A percentile compares a stretch with the other conserved stretches of the same genome.
Conservation (phyloP, 1,140 invertebrate species). For the Drosophila leontia region DNA sequence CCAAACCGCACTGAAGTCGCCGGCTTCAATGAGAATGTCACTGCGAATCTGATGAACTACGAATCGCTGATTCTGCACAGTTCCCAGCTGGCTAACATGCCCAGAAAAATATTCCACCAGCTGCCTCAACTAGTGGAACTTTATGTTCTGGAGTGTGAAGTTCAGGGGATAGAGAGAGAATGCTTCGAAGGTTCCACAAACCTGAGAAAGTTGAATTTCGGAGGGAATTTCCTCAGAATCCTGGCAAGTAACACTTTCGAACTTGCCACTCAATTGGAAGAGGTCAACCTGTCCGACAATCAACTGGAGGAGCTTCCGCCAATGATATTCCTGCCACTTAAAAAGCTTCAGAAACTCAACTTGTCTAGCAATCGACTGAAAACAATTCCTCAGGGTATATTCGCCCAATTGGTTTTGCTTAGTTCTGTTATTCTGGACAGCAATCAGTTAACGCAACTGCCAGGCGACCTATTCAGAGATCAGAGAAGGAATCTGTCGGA, state of each 20-base stretch:
- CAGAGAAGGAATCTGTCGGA: slow-evolving; percentile 25
- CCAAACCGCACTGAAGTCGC: slow-evolving; percentile 46
- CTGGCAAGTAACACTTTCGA: slow-evolving; percentile 34
- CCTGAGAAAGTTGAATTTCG: slow-evolving; percentile 45
- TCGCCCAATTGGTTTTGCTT: slow-evolving; percentile 23
- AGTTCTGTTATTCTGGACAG: slow-evolving; percentile 48
- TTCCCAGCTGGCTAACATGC: slow-evolving; percentile 48
- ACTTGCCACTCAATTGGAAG: slow-evolving; percentile 49
- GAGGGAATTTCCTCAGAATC: slow-evolving; percentile 35
- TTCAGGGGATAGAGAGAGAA: slow-evolving; percentile 33
- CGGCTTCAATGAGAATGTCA: slow-evolving; percentile 25
- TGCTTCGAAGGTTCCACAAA: slow-evolving; percentile 47
- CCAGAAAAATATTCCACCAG: slow-evolving; percentile 53
- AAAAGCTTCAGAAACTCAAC: slow-evolving; percentile 32
- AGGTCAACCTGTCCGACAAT: slow-evolving; percentile 59
- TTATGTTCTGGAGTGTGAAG: slow-evolving; percentile 42
- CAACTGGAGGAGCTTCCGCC: slow-evolving; percentile 35
- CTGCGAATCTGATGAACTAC: slow-evolving; percentile 12
- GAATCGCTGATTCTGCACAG: slow-evolving; percentile 49
- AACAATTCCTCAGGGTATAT: slow-evolving; percentile 13
- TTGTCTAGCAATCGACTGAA: slow-evolving; percentile 46
- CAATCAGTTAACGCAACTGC: slow-evolving; percentile 41
- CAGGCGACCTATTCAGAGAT: slow-evolving; percentile 26
- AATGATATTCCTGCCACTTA: slow-evolving; percentile 27
- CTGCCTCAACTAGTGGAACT: slow-evolving; percentile 44